Evolutionary conservation across 2,888 invertebrate genomes (phyloP), one percentile per base, ranked within the genome.

Genomic region (Choristoneura rosaceana): DNA sequence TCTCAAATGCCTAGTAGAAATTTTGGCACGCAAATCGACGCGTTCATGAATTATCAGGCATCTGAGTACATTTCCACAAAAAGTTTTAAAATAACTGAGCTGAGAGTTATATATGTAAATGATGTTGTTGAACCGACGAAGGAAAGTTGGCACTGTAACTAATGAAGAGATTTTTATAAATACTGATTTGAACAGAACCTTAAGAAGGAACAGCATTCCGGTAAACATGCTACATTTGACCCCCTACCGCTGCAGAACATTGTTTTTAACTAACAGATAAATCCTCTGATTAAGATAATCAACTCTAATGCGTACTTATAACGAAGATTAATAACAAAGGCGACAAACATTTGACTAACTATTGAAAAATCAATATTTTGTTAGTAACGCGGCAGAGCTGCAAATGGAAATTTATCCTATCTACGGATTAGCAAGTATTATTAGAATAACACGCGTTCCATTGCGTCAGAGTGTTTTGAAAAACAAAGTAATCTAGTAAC

Each of bases 21-120:
- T 74, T 71, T 71, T 75, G 76, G 74, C 74, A 64, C 71, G 71
- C 50, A 10, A 74, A 69, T 65, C 52, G 69, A 69, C 73, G 60
- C 67, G 58, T 75, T 78, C 63, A 38, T 41, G 45, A 52, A 69
- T 63, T 74, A 14, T 55, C 55, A 67, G 52, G 34, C 50, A 15
- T 66, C 59, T 78, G 75, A 75, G 73, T 61, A 66, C 65, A 41
- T 68, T 71, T 71, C 45, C 67, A 67, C 47, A 8, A 3, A 61
- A 45, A 38, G 14, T 50, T 73, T 63, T 55, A 50, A 71, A 71
- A 67, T 67, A 67, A 62, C 38, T 52, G 4, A 10, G 8, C 34
- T 7, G 8, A 5, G 25, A 43, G 17, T 41, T 61, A 15, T 41
- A n/a, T 12, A 43, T 12, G 61, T 52, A 58, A 33, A 58, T 12